Conservation (phyloP, 2,797 vertebrate genomes). For the Anguilla anguilla region DNA sequence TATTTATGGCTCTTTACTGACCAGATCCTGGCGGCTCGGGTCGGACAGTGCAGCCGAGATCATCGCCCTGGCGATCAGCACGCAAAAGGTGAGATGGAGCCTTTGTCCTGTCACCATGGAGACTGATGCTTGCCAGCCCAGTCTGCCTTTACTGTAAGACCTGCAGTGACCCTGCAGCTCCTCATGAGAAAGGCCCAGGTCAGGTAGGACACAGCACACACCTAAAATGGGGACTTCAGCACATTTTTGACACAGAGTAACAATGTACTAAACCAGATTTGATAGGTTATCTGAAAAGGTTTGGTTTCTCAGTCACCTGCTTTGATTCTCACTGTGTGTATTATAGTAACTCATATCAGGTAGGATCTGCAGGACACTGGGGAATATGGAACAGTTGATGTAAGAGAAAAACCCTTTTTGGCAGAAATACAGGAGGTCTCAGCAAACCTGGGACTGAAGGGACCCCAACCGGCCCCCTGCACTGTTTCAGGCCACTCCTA, state of each 20-base stretch:
- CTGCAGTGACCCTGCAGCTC: background rate
- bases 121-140: constrained; percentile 20
- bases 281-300: no score
- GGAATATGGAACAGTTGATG: background rate
- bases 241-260: no score
- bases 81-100: constrained; percentile 39
- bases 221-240: no score
- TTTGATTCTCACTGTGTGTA: background rate
- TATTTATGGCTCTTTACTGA: constrained; percentile 58
- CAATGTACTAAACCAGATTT: no score
- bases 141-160: background rate
- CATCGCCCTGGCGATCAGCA: constrained; percentile 17
- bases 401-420: background rate
- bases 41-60: constrained; percentile 27
- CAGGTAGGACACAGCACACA: background rate
- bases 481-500: background rate
- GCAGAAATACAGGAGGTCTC: background rate
- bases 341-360: background rate
- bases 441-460: background rate
- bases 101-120: constrained; percentile 29
- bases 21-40: constrained; percentile 6
- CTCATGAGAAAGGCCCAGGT: background rate
- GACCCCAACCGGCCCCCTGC: background rate
- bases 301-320: no score
- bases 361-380: background rate